Evolutionary conservation across 2,113 vertebrate genomes (phyloP).

Genomic region (Andinoacara biseriatus): DNA sequence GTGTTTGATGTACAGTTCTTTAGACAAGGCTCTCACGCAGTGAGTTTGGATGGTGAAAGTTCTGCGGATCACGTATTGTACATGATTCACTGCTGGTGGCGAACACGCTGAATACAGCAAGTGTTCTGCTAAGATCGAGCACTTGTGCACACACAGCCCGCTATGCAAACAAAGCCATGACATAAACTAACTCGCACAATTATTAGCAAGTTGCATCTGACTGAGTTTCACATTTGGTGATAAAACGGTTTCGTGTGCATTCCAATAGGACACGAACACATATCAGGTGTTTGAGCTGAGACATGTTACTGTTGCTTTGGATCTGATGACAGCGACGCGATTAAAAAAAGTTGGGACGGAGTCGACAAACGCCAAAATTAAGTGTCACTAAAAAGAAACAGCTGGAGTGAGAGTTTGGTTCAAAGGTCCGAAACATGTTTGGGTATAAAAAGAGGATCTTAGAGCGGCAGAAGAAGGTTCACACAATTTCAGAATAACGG

Average conservation of each 20-base stretch:
- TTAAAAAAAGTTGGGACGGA: not conserved
- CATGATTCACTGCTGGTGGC: slow-evolving; percentile 22
- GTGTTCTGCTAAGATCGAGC: slow-evolving; percentile 2
- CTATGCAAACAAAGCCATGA: slow-evolving; percentile 6
- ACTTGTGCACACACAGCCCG: not conserved
- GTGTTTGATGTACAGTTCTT: slow-evolving; percentile 35
- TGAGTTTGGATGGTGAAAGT: slow-evolving; percentile 20
- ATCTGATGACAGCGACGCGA: not conserved
- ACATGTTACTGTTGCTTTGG: not conserved
- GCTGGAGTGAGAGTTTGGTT: too few relatives aligned
- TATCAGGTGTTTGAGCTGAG: not conserved
- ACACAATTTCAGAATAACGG: too few relatives aligned
- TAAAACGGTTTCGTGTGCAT: not conserved
- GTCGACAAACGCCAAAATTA: too few relatives aligned
- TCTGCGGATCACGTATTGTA: not conserved
- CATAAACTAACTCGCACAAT: not conserved
- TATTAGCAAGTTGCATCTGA: not conserved
- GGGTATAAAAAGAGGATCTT: too few relatives aligned
- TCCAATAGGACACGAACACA: not conserved
- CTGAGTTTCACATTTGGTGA: not conserved
- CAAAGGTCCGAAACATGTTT: too few relatives aligned
- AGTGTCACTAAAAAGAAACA: too few relatives aligned
- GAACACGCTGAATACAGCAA: not conserved
- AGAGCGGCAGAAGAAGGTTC: too few relatives aligned
- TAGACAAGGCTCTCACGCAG: slow-evolving; percentile 26